Evolutionary conservation across 2,113 vertebrate species (phyloP).

Genomic region (Spermophilus dauricus): DNA sequence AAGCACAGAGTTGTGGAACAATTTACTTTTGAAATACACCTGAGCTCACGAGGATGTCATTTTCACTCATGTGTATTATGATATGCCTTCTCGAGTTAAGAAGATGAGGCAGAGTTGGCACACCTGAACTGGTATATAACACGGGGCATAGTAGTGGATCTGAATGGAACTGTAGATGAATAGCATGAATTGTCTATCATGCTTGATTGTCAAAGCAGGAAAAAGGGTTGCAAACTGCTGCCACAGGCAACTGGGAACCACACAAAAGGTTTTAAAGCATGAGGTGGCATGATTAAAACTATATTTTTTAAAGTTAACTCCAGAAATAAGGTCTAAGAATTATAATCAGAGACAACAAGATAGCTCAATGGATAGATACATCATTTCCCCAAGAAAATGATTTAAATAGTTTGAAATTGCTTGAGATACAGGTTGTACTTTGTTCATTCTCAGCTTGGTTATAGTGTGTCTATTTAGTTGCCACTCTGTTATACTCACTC

Average conservation of each 20-base stretch:
- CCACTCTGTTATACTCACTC: background rate
- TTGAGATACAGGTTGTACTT: background rate
- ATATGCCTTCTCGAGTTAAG: background rate
- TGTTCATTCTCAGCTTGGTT: background rate
- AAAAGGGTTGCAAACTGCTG: background rate
- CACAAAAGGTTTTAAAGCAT: constrained; percentile 7
- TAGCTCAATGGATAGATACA: background rate
- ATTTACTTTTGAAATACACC: constrained; percentile 45
- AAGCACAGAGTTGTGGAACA: constrained; percentile 14
- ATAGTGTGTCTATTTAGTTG: background rate
- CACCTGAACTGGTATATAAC: background rate
- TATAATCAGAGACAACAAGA: background rate
- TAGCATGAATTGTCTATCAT: background rate
- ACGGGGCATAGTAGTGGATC: background rate
- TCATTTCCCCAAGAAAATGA: constrained; percentile 27
- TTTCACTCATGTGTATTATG: background rate
- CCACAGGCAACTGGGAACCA: background rate
- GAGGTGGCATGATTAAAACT: background rate
- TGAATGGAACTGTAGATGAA: constrained; percentile 26
- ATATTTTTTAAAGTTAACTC: constrained; percentile 61
- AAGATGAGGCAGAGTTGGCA: background rate
- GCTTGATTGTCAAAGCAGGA: background rate
- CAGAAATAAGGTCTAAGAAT: background rate
- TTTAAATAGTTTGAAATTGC: constrained; percentile 36
- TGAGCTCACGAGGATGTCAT: background rate